Evolutionary conservation across 1,140 invertebrate genomes (phyloP), one percentile per base, ranked within the genome.

Genomic region (Agrypnia vestita): DNA sequence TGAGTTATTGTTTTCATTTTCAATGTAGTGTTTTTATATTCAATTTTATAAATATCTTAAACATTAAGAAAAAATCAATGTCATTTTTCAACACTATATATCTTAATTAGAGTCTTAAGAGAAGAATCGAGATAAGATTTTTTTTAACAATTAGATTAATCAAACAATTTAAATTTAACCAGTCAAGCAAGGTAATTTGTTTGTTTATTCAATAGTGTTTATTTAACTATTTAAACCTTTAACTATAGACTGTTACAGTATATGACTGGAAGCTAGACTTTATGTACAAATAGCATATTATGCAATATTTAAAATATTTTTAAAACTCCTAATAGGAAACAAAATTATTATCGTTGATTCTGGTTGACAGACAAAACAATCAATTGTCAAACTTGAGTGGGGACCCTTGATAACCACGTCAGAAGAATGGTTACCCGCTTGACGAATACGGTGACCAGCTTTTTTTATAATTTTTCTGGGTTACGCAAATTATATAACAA

Each of bases 31-130:
- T 35, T 35, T 35, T 6, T 35, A 59, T 59, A 59, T 21, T 59
- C 55, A 21, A 59, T 59, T 64, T 64, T 64, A 64, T 35, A 43
- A 64, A 64, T 44, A 64, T 13, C 61, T 64, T 64, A 64, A 35
- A 64, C n/a, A 35, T 51, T 64, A 25, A 44, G 61, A 64, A 64
- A 64, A 64, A 13, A 15, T 51, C 25, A 35, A n/a, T 64, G 61
- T 64, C 61, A 64, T 64, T 64, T 51, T 25, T 25, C 13, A 64
- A 64, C 61, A 43, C 25, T 64, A 25, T 25, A 64, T 35, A 25
- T 64, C 61, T 35, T 64, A 64, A 64, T 35, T n/a, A 25, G 19
- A 62, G 35, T 64, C 61, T 51, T 51, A 51, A 43, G 61, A 35
- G 35, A 64, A 13, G 35, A 64, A 25, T 35, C 61, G 13, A 64